Evolutionary conservation across 2,113 vertebrate genomes (phyloP).

Genomic region (Otolemur garnettii): DNA sequence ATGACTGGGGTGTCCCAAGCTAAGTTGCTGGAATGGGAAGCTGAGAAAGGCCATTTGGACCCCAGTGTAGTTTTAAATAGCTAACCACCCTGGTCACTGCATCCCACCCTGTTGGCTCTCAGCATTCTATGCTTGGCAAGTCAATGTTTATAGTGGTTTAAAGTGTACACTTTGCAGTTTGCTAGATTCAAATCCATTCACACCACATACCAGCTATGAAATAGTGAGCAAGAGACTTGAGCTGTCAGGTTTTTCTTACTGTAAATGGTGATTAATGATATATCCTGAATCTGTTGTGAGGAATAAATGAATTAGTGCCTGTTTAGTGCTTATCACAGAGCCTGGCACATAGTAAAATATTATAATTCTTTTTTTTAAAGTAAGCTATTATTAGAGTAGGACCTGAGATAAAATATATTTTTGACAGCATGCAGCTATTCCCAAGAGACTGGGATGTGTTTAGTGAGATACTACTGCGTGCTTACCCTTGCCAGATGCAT

Average conservation of each 20-base stretch:
- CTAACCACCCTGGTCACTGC: too few relatives aligned
- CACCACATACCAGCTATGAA: not conserved
- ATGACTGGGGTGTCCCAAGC: rapidly evolving
- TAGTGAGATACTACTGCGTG: not conserved
- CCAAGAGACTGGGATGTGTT: not conserved
- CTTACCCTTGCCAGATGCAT: rapidly evolving
- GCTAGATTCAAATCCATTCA: not conserved
- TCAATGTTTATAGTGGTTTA: not conserved
- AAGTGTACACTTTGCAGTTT: not conserved
- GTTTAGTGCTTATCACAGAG: not conserved
- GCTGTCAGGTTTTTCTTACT: not conserved
- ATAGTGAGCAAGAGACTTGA: not conserved
- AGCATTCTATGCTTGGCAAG: not conserved
- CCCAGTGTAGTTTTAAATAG: not conserved
- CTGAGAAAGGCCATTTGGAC: not conserved
- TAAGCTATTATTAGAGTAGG: not conserved
- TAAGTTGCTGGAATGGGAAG: not conserved
- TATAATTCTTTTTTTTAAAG: not conserved
- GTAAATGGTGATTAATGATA: not conserved
- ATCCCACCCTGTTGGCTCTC: not conserved
- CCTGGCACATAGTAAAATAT: not conserved
- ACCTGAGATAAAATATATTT: constrained; percentile 8
- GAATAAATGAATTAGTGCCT: not conserved
- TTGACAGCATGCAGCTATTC: not conserved
- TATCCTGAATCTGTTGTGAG: not conserved